phyloP scores from a whole-genome alignment of 2,113 vertebrate genomes.

The Seriola rivoliana region DNA sequence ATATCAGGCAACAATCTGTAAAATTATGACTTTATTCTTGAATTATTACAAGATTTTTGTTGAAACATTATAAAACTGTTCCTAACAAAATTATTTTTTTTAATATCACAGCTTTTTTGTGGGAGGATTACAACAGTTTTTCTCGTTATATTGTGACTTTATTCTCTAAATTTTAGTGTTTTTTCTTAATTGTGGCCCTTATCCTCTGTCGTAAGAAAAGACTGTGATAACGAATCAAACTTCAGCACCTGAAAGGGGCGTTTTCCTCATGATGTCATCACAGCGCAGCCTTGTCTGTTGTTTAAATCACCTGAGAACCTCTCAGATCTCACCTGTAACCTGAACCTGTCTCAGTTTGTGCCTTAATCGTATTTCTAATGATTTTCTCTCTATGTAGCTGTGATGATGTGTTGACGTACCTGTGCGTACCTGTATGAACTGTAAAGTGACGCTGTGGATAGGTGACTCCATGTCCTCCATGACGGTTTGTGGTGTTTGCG shows the following conservation, averaged over 20 bases:
- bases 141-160: too few relatives aligned
- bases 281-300: neutral
- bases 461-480: conserved; percentile 71
- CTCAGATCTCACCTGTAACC: neutral
- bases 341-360: neutral
- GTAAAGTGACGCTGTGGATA: conserved; percentile 81
- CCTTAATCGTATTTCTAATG: conserved; percentile 36
- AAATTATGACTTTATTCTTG: too few relatives aligned
- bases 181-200: neutral
- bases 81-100: too few relatives aligned
- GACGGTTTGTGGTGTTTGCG: conserved; percentile 90
- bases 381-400: conserved; percentile 80
- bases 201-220: neutral
- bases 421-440: conserved; percentile 52
- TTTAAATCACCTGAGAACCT: neutral
- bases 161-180: too few relatives aligned
- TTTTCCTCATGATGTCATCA: neutral
- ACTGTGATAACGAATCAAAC: neutral
- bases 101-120: too few relatives aligned
- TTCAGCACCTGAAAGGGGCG: neutral
- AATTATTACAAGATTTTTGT: too few relatives aligned
- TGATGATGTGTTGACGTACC: conserved; percentile 81
- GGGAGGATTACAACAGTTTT: too few relatives aligned
- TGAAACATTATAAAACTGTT: too few relatives aligned
- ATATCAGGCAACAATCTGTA: too few relatives aligned